These are phyloP conservation scores for Brachionus sp. DNA, from an alignment of 1,140 invertebrate genomes.

Conservation along the genomic window DNA sequence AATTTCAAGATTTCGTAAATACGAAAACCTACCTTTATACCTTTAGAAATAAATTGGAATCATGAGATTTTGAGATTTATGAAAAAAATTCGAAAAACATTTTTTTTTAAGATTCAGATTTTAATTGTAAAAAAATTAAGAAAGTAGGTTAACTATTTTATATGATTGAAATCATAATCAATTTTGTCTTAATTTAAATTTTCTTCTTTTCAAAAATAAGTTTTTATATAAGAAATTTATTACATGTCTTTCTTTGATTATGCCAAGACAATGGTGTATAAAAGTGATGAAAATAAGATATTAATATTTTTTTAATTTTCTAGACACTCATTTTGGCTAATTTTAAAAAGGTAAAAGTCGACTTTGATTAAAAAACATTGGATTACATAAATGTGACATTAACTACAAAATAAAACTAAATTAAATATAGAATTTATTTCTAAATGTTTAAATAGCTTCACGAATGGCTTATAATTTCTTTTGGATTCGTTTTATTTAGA, in stretches of 20 bases:
- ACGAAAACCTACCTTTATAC: constrained; percentile 17
- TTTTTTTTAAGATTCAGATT: background rate
- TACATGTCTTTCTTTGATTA: too few species aligned
- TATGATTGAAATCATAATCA: background rate
- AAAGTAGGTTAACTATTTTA: background rate
- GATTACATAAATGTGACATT: background rate
- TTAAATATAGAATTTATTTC: background rate
- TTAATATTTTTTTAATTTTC: background rate
- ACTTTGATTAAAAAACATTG: background rate
- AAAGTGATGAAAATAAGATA: background rate
- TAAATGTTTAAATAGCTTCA: background rate
- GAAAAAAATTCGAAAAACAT: background rate
- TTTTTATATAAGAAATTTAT: too few species aligned
- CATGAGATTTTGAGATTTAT: background rate
- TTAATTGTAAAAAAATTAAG: background rate
- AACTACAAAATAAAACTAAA: background rate
- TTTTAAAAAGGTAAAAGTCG: background rate
- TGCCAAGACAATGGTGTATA: background rate
- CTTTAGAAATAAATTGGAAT: background rate
- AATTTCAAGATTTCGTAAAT: constrained; percentile 25
- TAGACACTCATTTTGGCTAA: background rate
- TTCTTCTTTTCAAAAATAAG: too few species aligned
- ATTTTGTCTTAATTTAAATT: too few species aligned
- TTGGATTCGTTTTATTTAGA: background rate
- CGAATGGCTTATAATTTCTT: background rate